Evolutionary conservation across 2,113 vertebrate species (phyloP), one percentile per base, ranked within the genome.

Genomic region (Crotalus tigris): DNA sequence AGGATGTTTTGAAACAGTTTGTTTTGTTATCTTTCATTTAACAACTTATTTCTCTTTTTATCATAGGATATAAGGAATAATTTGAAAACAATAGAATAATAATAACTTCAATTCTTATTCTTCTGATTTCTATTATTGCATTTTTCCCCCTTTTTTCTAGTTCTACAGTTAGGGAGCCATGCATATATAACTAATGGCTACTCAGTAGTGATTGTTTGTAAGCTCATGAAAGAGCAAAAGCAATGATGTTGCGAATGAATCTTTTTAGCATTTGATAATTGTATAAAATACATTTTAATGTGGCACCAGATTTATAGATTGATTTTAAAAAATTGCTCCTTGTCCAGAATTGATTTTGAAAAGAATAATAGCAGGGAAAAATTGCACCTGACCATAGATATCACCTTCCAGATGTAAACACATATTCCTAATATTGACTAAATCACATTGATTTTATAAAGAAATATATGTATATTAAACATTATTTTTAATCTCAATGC

Each of bases 1-100:
- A 97, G 97, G 93, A 94, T 95, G 91, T 93, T 97, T 96, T 97
- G 96, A 97, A 97, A 96, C 26, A 51, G 58, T 92, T 53, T 49
- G 94, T 94, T 96, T 96, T 92, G 95, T 95, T 96, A 96, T 95
- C 95, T 91, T 96, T 95, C 96, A 97, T 97, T 96, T 97, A 97
- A 97, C 97, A 92, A 95, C 89, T 95, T 97, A 92, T 94, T 93
- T 95, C 91, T 96, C 94, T 95, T 96, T 95, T 96, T 94, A 96
- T 94, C 94, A 94, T 94, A 33, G 90, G 92, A 91, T 96, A 92
- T 96, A 95, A 96, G 93, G 94, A 95, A 96, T 85, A 95, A 91
- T 97, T 95, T 94, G 90, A 94, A 96, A 81, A 94, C 97, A 96
- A 95, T 96, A 95, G 23, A 96, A 94, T 64, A 93, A 91, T 75